Evolutionary conservation across 2,113 vertebrate species (phyloP).

Genomic region (Eptesicus fuscus): DNA sequence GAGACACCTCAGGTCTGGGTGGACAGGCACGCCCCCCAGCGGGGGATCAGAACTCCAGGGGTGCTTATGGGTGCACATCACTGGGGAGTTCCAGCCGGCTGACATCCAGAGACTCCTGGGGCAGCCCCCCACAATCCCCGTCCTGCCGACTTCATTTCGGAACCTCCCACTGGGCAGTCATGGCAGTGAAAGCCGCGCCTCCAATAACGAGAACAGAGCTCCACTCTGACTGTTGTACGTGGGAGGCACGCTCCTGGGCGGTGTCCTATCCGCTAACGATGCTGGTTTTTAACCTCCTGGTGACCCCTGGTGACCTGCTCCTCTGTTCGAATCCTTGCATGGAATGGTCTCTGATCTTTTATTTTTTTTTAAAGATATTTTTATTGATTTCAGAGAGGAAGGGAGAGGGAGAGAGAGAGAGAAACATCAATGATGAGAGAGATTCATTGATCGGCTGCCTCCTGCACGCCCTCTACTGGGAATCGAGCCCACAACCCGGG

Average conservation of each 20-base stretch:
- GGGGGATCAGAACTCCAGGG: neutral
- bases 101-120: neutral
- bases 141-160: neutral
- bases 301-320: neutral
- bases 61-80: too few species aligned
- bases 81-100: neutral
- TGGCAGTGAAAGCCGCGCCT: neutral
- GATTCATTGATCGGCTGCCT: too few species aligned
- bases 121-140: neutral
- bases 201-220: neutral
- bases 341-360: neutral
- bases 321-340: neutral
- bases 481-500: too few species aligned
- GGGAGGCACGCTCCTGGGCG: neutral
- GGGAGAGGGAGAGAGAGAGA: too few species aligned
- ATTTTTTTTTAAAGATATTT: neutral
- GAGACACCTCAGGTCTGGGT: neutral
- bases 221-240: neutral
- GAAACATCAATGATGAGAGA: too few species aligned
- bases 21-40: neutral
- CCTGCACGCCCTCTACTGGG: too few species aligned
- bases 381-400: too few species aligned
- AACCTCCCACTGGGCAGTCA: neutral
- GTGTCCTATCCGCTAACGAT: rapidly evolving
- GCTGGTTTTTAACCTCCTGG: neutral